phyloP scores from a whole-genome alignment of 2,797 vertebrate species.

The Notolepis coatsorum region DNA sequence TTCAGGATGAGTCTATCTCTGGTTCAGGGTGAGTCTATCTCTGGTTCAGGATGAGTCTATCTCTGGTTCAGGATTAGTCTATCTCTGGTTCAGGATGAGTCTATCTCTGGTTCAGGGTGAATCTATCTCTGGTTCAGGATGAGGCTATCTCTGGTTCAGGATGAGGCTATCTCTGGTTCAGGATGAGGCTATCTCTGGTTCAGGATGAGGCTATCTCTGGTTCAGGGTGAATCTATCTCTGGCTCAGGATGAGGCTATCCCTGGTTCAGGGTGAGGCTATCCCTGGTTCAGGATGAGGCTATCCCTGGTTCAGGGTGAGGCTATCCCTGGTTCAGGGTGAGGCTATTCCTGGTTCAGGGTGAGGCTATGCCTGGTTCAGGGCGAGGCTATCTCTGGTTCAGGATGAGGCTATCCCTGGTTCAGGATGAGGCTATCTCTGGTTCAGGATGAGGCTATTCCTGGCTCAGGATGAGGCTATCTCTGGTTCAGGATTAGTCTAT shows the following conservation, averaged over 20 bases:
- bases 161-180: constrained; percentile 34
- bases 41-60: constrained; percentile 35
- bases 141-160: constrained; percentile 36
- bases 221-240: constrained; percentile 34
- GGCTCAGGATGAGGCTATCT: constrained; percentile 39
- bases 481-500: constrained; percentile 40
- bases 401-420: no score
- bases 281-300: constrained; percentile 32
- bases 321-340: constrained; percentile 31
- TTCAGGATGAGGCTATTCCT: constrained; percentile 35
- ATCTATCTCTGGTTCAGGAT: constrained; percentile 35
- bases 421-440: constrained; percentile 33
- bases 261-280: constrained; percentile 36
- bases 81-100: constrained; percentile 30
- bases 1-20: constrained; percentile 34
- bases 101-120: constrained; percentile 31
- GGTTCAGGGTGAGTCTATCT: constrained; percentile 38
- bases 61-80: constrained; percentile 36
- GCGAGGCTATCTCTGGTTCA: constrained; percentile 34
- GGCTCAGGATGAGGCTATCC: constrained; percentile 39
- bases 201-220: constrained; percentile 30
- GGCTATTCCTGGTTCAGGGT: constrained; percentile 35
- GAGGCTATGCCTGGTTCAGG: constrained; percentile 36
- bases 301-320: constrained; percentile 31
- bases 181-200: constrained; percentile 38